Conservation (phyloP, 2,113 vertebrate species). For the Boulengerochromis microlepis region DNA sequence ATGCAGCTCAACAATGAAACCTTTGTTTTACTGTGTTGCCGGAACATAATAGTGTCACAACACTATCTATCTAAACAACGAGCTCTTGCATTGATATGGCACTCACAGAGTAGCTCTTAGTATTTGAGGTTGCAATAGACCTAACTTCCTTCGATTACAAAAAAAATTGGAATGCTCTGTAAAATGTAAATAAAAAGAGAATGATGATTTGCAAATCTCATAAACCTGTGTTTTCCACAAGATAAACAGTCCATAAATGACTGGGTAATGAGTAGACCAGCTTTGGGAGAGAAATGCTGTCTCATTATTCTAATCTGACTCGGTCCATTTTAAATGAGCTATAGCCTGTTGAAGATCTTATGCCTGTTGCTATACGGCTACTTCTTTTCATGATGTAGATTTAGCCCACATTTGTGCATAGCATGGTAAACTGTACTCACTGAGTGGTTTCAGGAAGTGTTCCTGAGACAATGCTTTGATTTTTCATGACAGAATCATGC, state of each 20-base stretch:
- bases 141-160: accelerated
- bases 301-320: neutral
- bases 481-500: neutral
- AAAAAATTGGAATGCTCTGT: neutral
- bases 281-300: neutral
- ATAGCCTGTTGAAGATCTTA: neutral
- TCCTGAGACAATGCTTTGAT: neutral
- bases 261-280: neutral
- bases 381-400: neutral
- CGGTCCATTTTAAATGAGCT: accelerated
- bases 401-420: neutral
- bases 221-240: neutral
- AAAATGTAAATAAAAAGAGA: neutral
- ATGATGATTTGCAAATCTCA: neutral
- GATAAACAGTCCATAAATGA: neutral
- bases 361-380: neutral
- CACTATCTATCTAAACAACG: neutral
- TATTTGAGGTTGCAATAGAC: too few species aligned
- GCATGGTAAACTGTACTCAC: neutral
- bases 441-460: neutral
- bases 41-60: neutral
- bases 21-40: neutral
- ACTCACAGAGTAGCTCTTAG: neutral
- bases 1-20: neutral
- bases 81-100: neutral